Base-by-base conservation (phyloP, 2,113 vertebrate genomes). In the Zingel zingel region DNA sequence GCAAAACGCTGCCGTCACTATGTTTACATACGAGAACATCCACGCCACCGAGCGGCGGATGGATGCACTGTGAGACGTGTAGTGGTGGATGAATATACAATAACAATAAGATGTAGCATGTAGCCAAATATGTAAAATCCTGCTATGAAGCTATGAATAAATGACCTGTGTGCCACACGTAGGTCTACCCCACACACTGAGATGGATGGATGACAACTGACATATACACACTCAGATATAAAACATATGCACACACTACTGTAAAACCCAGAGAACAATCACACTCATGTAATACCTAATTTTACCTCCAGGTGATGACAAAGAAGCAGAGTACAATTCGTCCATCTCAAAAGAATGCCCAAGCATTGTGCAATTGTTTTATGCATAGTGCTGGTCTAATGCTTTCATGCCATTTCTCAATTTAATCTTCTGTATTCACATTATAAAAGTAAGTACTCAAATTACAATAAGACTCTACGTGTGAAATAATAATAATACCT, bases 1-100 rank as follows among this genome's bases (percentile, higher is more conserved):
- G 95, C 92, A 95, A 93, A 94, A 92, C 90, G 91, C 93, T 94
- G 90, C 90, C 94, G 95, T 95, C 94, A 95, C 92, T 92, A 62
- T 94, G 94, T 95, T 95, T 94, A 95, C 94, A 93, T 91, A 33
- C 87, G 48, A 84, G 94, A 27, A 19, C 78, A 90, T 83, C 91
- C 75, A 89, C 94, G 93, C 93, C 93, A 16, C 88, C 93, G n/a
- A 68, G 47, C 21, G 94, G 92, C 62, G 33, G 21, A 16, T 0
- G 6, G 25, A 2, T 1, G 69, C 25, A 91, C 53, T 90, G 74
- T 84, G 14, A 11, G n/a, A 19, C 56, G 25, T 30, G 39, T 11
- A 43, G 39, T 43, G 15, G 78, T 50, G 33, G 7, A 1, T 36
- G 30, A 11, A 10, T 43, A 43, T 10, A 33, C 30, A 43, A 43